Evolutionary conservation across 2,888 invertebrate species (phyloP), one percentile per base, ranked within the genome.

Genomic region (Drosophila flavopinicola): DNA sequence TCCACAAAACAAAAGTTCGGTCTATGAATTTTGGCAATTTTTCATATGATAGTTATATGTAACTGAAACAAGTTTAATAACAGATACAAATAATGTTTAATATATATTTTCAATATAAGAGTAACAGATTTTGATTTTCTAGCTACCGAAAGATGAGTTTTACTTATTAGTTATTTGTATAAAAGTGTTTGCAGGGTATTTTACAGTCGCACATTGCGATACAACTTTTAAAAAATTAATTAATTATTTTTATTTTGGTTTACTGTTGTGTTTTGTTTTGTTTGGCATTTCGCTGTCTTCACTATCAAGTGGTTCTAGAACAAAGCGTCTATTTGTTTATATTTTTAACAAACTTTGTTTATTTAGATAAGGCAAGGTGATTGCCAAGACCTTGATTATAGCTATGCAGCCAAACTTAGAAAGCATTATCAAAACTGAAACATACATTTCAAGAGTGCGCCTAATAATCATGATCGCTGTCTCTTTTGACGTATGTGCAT

Each of bases 341-440:
- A 17, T 44, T 23, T 30, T 25, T 41, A 32, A 29, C 9, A 23
- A 47, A 29, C 25, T 37, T 51, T 49, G 39, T 51, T 66, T 52
- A 47, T 17, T 13, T 11, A 45, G 37, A 42, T 54, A 68, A 68
- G 45, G 33, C 38, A 17, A 45, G 13, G 13, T 44, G 44, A 24
- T 32, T 49, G 49, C 15, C 47, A 59, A 17, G 32, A 17, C 15
- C 29, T 49, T 41, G 38, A 54, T 51, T 44, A 29, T 11, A 3
- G 29, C 1, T 6, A 1, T 5, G 11, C 1, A 25, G 17, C 24
- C 39, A 13, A 13, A 15, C 11, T 11, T 2, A 13, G 24, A 15
- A 7, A 10, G 7, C 4, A 9, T 13, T 24, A 54, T 24, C 23
- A 11, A 11, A 29, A n/a, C 27, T 2, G 6, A 35, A 38, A 27